phyloP scores from a whole-genome alignment of 2,888 invertebrate genomes.

The Leptopterna dolabrata region DNA sequence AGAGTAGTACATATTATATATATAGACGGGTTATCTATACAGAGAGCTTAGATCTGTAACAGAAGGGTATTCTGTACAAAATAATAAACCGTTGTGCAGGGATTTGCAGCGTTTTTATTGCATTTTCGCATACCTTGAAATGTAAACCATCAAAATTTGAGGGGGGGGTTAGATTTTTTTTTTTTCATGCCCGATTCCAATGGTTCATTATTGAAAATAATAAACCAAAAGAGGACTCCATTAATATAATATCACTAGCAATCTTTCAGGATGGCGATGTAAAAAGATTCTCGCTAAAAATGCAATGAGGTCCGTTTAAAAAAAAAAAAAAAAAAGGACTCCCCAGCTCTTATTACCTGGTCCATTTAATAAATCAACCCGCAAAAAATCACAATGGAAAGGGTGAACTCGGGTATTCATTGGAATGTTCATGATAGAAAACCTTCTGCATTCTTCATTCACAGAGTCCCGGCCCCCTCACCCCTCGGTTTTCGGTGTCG shows the following conservation, averaged over 20 bases:
- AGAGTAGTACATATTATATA: too few species aligned
- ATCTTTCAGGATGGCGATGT: not conserved
- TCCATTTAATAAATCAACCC: slow-evolving; percentile 29
- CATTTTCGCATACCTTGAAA: too few species aligned
- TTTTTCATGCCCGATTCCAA: too few species aligned
- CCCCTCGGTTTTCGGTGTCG: not conserved
- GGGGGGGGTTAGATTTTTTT: too few species aligned
- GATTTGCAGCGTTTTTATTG: too few species aligned
- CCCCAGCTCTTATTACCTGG: not conserved
- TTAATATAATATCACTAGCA: not conserved
- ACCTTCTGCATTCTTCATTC: slow-evolving; percentile 21
- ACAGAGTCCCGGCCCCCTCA: not conserved
- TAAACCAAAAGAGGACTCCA: not conserved
- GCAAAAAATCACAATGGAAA: slow-evolving; percentile 29
- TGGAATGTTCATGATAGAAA: slow-evolving; percentile 39
- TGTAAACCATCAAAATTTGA: too few species aligned
- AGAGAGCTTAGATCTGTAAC: too few species aligned
- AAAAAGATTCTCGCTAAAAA: slow-evolving; percentile 4
- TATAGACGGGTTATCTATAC: too few species aligned
- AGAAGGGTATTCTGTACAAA: too few species aligned
- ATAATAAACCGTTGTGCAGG: too few species aligned
- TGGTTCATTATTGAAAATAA: not conserved
- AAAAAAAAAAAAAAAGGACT: not conserved
- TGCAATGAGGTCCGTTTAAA: not conserved
- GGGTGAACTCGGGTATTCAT: slow-evolving; percentile 30